Conservation (phyloP, 2,888 invertebrate genomes). For the Tenthredo distinguenda region DNA sequence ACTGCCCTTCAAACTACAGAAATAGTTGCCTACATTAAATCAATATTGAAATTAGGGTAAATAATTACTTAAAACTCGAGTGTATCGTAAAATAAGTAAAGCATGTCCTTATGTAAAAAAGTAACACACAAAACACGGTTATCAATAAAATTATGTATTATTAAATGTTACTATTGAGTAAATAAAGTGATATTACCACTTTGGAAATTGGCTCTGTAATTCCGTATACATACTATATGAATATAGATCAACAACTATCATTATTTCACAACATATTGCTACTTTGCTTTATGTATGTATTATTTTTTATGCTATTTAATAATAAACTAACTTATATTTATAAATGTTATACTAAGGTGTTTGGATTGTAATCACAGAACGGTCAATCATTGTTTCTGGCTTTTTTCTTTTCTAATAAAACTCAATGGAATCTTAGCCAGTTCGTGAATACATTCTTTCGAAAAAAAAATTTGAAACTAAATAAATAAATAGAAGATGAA, state of each 20-base stretch:
- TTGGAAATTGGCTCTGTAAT: constrained; percentile 70
- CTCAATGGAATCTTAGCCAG: constrained; percentile 11
- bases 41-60: constrained; percentile 66
- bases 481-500: background rate
- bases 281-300: constrained; percentile 58
- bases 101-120: constrained; percentile 76
- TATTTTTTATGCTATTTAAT: constrained; percentile 54
- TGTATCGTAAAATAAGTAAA: constrained; percentile 74
- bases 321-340: constrained; percentile 58
- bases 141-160: constrained; percentile 77
- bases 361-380: constrained; percentile 63
- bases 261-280: constrained; percentile 9
- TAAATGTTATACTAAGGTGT: constrained; percentile 59
- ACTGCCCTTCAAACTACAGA: constrained; percentile 65
- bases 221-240: constrained; percentile 44
- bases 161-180: constrained; percentile 77
- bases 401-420: constrained; percentile 42
- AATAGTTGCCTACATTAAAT: constrained; percentile 76
- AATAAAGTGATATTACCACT: constrained; percentile 77
- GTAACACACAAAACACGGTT: constrained; percentile 69
- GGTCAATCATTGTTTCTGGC: constrained; percentile 2
- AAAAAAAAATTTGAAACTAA: background rate
- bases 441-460: background rate
- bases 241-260: background rate
- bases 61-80: constrained; percentile 70